phyloP scores from a whole-genome alignment of 2,888 invertebrate species.

The Sipunculus nudus region DNA sequence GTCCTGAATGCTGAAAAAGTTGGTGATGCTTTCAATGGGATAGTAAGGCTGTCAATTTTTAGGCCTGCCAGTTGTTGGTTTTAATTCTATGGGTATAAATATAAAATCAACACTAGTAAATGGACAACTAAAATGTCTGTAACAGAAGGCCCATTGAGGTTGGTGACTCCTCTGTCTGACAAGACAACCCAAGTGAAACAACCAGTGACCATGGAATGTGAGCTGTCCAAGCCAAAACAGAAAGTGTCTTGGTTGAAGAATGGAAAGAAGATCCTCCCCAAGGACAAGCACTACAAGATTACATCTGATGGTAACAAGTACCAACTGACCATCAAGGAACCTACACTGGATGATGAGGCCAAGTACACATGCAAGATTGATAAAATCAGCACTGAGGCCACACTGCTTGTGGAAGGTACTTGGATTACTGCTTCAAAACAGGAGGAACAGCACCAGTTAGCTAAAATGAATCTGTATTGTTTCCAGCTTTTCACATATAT shows the following conservation, averaged over 20 bases:
- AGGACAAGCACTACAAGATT: no score
- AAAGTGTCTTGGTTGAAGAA: slow-evolving; percentile 64
- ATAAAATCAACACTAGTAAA: no score
- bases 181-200: slow-evolving; percentile 52
- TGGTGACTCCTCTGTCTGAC: slow-evolving; percentile 55
- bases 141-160: slow-evolving; percentile 38
- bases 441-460: no score
- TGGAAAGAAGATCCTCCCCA: slow-evolving; percentile 50
- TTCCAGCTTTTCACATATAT: no score
- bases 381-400: slow-evolving; percentile 27
- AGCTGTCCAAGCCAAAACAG: slow-evolving; percentile 56
- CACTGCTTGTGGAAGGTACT: slow-evolving; percentile 28
- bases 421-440: no score
- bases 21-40: no score
- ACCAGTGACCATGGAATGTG: slow-evolving; percentile 54
- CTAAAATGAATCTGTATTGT: no score
- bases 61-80: no score
- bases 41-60: no score
- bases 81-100: no score
- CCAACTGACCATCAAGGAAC: slow-evolving; percentile 82
- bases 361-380: slow-evolving; percentile 77
- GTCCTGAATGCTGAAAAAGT: no score
- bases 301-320: slow-evolving; percentile 47
- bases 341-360: slow-evolving; percentile 82
- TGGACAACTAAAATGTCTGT: no score